Evolutionary conservation across 2,888 invertebrate genomes (phyloP), one percentile per base, ranked within the genome.

Genomic region (Thymelicus lineola): DNA sequence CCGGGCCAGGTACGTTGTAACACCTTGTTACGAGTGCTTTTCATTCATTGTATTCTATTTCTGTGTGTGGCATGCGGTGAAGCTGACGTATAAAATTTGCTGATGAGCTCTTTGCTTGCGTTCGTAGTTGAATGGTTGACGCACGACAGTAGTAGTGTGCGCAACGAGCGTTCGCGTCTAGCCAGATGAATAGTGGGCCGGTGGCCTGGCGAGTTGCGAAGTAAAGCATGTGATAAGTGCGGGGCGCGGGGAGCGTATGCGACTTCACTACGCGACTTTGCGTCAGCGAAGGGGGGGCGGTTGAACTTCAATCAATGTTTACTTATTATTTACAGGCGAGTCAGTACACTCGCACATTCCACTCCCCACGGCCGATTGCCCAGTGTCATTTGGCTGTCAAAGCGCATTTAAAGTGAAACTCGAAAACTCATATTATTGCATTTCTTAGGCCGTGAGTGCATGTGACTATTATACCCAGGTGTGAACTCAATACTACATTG

Each of bases 321-420:
- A 89, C 89, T 87, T 86, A 82, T 82, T 86, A 86, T 87, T 87
- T 89, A 89, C 86, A 86, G 79, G 80, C 86, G 76, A 86, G 83
- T 77, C 85, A 92, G 92, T 92, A 90, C 85, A 88, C 82, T 84
- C 86, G 86, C 86, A 92, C 93, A 93, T 93, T 93, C 92, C 93
- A 90, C 80, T 77, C 79, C 79, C 78, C 82, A 82, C 87, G 85
- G 84, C 78, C 82, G 79, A 75, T 72, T 68, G 86, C 76, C 77
- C 75, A 72, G 78, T 74, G 77, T 78, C 76, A 78, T 76, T 77
- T 77, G 80, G 78, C 81, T 78, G 77, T 82, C 81, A 80, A 86
- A 82, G 87, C 90, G 91, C 90, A 93, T 91, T 91, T 92, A 90
- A 81, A 86, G 87, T 89, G 83, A 85, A 28, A 28, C 28, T 28